Evolutionary conservation across 1,140 invertebrate genomes (phyloP).

Genomic region (Ruditapes philippinarum): DNA sequence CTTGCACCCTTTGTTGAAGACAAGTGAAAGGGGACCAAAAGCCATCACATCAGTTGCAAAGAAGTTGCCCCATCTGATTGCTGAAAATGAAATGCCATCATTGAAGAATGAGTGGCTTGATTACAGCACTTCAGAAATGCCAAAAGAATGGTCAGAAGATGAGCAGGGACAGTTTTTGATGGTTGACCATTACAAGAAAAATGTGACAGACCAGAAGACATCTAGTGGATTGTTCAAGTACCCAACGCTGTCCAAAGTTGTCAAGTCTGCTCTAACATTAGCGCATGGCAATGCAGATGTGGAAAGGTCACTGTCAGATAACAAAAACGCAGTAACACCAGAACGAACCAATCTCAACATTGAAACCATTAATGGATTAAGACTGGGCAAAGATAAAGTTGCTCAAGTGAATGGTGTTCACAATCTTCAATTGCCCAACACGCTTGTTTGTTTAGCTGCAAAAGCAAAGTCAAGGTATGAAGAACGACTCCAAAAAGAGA

Average conservation of each 20-base stretch:
- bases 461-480: constrained; percentile 26
- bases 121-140: constrained; percentile 39
- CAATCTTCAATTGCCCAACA: constrained; percentile 43
- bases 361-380: constrained; percentile 51
- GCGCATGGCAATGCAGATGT: constrained; percentile 71
- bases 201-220: constrained; percentile 33
- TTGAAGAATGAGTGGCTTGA: constrained; percentile 44
- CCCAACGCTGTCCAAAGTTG: constrained; percentile 54
- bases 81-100: constrained; percentile 16
- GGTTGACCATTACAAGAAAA: constrained; percentile 72
- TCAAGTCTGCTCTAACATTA: constrained; percentile 55
- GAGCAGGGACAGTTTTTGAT: constrained; percentile 5
- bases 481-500: constrained; percentile 37
- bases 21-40: not conserved
- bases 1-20: constrained; percentile 38
- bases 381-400: constrained; percentile 39
- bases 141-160: constrained; percentile 26
- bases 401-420: constrained; percentile 21
- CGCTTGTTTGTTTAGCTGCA: constrained; percentile 1
- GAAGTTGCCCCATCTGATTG: constrained; percentile 3
- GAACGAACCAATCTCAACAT: constrained; percentile 23
- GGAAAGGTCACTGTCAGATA: constrained; percentile 65
- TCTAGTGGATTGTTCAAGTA: constrained; percentile 40
- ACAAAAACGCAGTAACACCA: constrained; percentile 49
- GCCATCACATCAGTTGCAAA: constrained; percentile 31